A percentile compares a stretch with the other conserved stretches of the same genome.
phyloP scores from a whole-genome alignment of 2,888 invertebrate genomes.

The Terebella lapidaria region DNA sequence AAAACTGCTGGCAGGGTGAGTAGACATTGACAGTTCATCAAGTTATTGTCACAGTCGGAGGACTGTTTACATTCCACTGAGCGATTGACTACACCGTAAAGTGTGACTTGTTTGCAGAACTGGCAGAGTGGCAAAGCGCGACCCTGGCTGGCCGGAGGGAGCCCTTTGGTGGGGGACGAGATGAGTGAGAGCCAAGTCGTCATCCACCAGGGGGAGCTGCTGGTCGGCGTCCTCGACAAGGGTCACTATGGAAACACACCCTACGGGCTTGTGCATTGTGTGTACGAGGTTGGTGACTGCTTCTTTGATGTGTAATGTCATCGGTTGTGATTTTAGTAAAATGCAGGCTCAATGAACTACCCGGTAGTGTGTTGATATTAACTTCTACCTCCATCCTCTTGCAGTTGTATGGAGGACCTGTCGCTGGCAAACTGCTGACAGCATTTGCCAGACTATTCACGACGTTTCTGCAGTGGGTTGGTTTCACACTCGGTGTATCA shows the following conservation, averaged over 20 bases:
- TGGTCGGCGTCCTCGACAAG: slow-evolving; percentile 91
- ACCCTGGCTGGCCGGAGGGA: slow-evolving; percentile 16
- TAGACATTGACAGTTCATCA: background rate
- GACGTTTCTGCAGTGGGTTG: slow-evolving; percentile 77
- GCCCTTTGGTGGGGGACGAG: slow-evolving; percentile 45
- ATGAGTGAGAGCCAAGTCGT: slow-evolving; percentile 92
- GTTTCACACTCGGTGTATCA: slow-evolving; percentile 90
- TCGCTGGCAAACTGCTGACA: slow-evolving; percentile 76
- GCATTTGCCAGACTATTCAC: slow-evolving; percentile 90
- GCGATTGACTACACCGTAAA: too few relatives aligned
- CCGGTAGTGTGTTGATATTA: background rate
- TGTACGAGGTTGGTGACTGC: slow-evolving; percentile 67
- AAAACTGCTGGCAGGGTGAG: background rate
- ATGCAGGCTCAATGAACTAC: background rate
- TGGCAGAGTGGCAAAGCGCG: slow-evolving; percentile 12
- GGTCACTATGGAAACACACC: slow-evolving; percentile 93
- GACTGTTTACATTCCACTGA: background rate
- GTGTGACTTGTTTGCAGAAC: slow-evolving; percentile 12
- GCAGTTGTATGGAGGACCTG: slow-evolving; percentile 83
- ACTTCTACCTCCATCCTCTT: background rate
- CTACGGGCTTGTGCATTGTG: slow-evolving; percentile 88
- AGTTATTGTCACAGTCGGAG: background rate
- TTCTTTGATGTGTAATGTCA: background rate
- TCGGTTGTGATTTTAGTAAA: background rate
- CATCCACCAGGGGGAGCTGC: slow-evolving; percentile 78